Conservation (phyloP, 2,888 invertebrate genomes). For the Nezara viridula region DNA sequence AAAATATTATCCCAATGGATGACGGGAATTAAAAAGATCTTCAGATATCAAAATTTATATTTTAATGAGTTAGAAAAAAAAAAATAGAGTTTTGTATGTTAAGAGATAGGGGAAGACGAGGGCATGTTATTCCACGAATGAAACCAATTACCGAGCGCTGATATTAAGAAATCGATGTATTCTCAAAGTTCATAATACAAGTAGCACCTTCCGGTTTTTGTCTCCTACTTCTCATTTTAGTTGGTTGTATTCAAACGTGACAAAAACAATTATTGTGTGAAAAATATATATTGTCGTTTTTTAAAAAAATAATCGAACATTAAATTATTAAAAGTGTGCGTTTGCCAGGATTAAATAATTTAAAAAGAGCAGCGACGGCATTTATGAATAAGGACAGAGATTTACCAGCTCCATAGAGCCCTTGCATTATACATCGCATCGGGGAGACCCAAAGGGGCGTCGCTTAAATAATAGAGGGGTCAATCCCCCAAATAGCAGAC, state of each 20-base stretch:
- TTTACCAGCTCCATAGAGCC: not conserved
- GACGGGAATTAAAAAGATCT: no score
- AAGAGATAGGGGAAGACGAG: not conserved
- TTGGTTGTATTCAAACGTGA: not conserved
- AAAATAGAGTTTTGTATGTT: not conserved
- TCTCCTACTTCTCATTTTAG: not conserved
- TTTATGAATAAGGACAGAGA: conserved; percentile 21
- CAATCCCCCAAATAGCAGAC: not conserved
- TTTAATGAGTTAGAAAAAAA: not conserved
- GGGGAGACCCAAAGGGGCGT: not conserved
- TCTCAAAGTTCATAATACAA: no score
- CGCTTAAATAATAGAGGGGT: not conserved
- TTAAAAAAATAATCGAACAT: not conserved
- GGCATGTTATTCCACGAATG: not conserved
- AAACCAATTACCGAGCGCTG: not conserved
- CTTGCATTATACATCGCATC: not conserved
- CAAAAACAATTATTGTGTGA: not conserved
- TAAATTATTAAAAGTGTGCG: not conserved
- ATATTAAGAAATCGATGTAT: not conserved
- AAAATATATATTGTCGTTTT: not conserved
- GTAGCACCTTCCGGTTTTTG: no score
- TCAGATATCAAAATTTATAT: no score
- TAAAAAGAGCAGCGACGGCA: not conserved
- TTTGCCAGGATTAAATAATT: not conserved
- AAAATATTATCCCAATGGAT: no score